These are phyloP conservation scores for Yoshiicerus persimilis DNA, from an alignment of 1,140 invertebrate species.

Conservation along the genomic window DNA sequence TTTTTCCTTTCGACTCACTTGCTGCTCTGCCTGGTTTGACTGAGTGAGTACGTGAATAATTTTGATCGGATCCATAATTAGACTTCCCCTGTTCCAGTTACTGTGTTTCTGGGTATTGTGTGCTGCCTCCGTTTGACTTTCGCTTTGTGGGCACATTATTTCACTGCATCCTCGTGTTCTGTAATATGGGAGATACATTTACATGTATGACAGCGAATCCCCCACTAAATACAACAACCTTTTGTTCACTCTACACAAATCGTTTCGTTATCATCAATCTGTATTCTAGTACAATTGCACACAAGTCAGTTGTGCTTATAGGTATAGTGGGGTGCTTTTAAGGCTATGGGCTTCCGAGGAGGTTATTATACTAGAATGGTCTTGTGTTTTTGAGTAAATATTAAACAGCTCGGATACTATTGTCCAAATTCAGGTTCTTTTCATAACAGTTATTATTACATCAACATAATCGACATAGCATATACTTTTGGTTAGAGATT, in stretches of 20 bases:
- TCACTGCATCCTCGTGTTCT: neutral
- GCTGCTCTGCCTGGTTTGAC: neutral
- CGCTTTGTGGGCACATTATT: too few relatives aligned
- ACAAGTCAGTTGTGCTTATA: too few relatives aligned
- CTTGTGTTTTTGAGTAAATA: too few relatives aligned
- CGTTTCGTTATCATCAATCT: constrained; percentile 3
- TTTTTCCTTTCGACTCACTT: neutral
- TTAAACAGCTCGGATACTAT: too few relatives aligned
- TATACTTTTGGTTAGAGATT: too few relatives aligned
- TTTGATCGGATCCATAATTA: constrained; percentile 18
- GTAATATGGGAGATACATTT: neutral
- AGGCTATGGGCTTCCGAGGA: too few relatives aligned
- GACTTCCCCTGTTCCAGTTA: neutral
- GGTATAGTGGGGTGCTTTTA: too few relatives aligned
- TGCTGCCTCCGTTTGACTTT: neutral
- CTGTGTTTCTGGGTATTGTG: neutral
- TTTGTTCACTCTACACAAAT: neutral
- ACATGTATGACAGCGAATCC: neutral
- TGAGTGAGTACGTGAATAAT: constrained; percentile 8
- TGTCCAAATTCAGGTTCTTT: too few relatives aligned
- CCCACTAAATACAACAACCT: neutral
- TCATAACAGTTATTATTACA: too few relatives aligned
- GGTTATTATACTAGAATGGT: too few relatives aligned
- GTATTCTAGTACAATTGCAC: neutral
- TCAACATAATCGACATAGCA: too few relatives aligned